Conservation (phyloP, 2,888 invertebrate genomes). For the Tetragnatha montana region DNA sequence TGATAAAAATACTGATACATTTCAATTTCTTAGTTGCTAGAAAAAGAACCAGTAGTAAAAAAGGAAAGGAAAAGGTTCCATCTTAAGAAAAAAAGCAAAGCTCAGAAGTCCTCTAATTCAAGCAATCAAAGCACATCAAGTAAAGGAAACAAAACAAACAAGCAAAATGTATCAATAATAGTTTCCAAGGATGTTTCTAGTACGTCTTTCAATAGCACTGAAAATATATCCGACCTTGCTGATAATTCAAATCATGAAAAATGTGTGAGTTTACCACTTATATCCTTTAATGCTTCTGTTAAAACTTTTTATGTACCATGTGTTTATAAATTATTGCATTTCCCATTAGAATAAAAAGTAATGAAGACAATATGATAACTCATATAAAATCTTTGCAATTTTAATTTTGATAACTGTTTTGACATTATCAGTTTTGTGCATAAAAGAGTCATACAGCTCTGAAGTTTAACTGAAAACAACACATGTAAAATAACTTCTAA, state of each 20-base stretch:
- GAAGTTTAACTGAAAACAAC: too few species aligned
- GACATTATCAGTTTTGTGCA: too few species aligned
- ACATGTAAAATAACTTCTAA: too few species aligned
- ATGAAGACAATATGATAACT: too few species aligned
- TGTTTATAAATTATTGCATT: too few species aligned
- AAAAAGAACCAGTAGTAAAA: conserved; percentile 75
- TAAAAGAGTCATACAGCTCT: too few species aligned
- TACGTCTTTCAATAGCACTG: conserved; percentile 59
- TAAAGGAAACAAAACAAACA: conserved; percentile 55
- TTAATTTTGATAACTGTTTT: too few species aligned
- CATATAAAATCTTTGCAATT: too few species aligned
- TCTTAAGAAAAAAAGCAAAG: conserved; percentile 74
- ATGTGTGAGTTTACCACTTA: conserved; percentile 39
- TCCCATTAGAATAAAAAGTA: too few species aligned
- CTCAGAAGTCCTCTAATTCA: conserved; percentile 47
- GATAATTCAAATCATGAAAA: conserved; percentile 56
- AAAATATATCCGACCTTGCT: conserved; percentile 61
- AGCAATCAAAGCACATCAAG: conserved; percentile 21
- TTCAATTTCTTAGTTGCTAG: conserved; percentile 61
- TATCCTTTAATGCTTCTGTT: too few species aligned
- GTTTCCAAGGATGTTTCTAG: conserved; percentile 63
- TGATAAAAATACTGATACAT: neutral
- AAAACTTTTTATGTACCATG: too few species aligned
- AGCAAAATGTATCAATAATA: conserved; percentile 68
- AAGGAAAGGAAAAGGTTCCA: conserved; percentile 83